Evolutionary conservation across 1,140 invertebrate genomes (phyloP), one percentile per base, ranked within the genome.

Genomic region (Melipona quadrifasciata): DNA sequence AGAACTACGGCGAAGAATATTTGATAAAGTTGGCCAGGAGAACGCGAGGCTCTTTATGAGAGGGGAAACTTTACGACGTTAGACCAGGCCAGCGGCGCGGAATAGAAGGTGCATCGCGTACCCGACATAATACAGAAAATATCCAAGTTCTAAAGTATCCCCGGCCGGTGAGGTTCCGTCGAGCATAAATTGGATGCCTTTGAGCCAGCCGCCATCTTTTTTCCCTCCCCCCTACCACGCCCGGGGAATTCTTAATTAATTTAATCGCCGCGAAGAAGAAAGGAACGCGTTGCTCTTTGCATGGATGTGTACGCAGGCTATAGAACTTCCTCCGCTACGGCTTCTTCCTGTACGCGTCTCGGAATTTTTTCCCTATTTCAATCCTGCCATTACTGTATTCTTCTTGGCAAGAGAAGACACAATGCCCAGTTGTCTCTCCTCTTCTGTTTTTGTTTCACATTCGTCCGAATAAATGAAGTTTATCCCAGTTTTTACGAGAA

Each of bases 201-300:
- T 64, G 34, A 77, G n/a, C 57, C 5, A 8, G 17, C 65, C 31
- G 11, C 19, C 12, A 21, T 61, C 39, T 47, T 47, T 47, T 47
- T 5, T 2, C 34, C 34, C 34, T 3, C 8, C 3, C 3, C 39
- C 39, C 39, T 47, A 39, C 17, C 34, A 14, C 12, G 3, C 3
- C 57, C 14, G 12, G 34, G 39, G 17, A 77, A 77, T 77, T 64
- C n/a, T 77, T 77, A 77, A 65, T 77, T 77, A 77, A 77, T 77
- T 77, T 64, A 77, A 77, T 77, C 74, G 58, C 24, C 57, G 17
- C 31, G 21, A 34, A 39, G 14, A 76, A 61, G 31, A 61, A 76
- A 64, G n/a, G 14, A 27, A 21, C 70, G 6, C 53, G 24, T 39
- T 75, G 58, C 8, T 34, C 73, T 39, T 39, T 39, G n/a, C 34